A percentile compares a stretch with the other conserved stretches of the same genome.
These are phyloP conservation scores for Turritopsis dohrnii DNA, from an alignment of 30 jellyfish, hydroid and myxozoan species.

Conservation along the genomic window DNA sequence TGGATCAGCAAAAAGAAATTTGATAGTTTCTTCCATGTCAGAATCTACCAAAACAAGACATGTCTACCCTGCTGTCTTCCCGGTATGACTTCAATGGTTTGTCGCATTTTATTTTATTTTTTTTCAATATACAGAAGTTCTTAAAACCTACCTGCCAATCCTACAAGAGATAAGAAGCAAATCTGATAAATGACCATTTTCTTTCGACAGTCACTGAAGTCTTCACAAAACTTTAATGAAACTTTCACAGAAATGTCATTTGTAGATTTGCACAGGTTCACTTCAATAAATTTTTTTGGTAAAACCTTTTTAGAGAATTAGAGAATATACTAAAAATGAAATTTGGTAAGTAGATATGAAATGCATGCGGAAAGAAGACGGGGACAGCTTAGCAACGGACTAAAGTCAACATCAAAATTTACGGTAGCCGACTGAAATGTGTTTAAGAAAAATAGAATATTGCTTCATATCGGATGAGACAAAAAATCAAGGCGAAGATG, in stretches of 20 bases:
- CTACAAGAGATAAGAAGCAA: background rate
- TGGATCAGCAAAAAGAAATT: no score
- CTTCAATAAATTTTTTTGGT: no score
- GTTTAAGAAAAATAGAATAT: background rate
- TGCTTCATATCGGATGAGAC: background rate
- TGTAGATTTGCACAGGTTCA: background rate
- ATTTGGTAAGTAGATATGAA: background rate
- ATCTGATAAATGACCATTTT: background rate
- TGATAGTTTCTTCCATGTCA: no score
- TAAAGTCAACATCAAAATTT: background rate
- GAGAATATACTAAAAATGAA: background rate
- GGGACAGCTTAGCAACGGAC: background rate
- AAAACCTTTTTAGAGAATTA: no score
- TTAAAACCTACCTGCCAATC: background rate
- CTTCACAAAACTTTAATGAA: background rate
- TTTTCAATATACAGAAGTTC: background rate
- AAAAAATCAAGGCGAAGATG: no score
- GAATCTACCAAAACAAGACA: no score
- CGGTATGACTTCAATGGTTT: no score
- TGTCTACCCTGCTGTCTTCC: no score
- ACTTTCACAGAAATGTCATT: background rate
- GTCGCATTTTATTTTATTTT: no score
- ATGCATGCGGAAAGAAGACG: background rate
- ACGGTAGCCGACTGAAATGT: background rate
- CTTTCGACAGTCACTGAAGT: background rate